phyloP scores from a whole-genome alignment of 1,140 invertebrate species.

The Heliconius eleuchia region DNA sequence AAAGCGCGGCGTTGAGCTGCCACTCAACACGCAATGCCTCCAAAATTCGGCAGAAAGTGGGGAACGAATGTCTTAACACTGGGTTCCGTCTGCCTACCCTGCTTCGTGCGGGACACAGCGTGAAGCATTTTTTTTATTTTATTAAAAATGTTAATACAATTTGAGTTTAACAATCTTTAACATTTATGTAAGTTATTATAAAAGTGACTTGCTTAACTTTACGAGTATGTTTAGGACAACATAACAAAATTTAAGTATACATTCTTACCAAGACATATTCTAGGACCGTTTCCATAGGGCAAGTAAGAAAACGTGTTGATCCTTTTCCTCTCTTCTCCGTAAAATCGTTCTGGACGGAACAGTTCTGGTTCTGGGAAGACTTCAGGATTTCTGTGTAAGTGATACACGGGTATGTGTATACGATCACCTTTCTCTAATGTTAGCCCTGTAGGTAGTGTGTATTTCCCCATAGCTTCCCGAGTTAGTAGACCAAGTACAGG shows the following conservation, averaged over 20 bases:
- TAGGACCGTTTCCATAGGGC: neutral
- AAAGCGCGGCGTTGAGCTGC: too few relatives aligned
- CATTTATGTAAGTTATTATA: neutral
- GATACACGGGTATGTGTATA: constrained; percentile 50
- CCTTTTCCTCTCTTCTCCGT: constrained; percentile 49
- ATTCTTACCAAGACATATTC: neutral
- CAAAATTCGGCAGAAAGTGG: too few relatives aligned
- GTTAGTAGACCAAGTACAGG: constrained; percentile 40
- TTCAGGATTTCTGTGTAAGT: constrained; percentile 48
- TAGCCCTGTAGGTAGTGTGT: constrained; percentile 41
- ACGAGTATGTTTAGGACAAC: neutral
- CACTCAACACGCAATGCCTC: too few relatives aligned
- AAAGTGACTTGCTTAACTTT: neutral
- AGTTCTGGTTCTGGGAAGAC: constrained; percentile 64
- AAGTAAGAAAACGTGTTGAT: constrained; percentile 53
- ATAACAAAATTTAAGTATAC: neutral
- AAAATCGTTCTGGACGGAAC: constrained; percentile 74
- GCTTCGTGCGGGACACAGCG: too few relatives aligned
- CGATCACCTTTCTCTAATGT: constrained; percentile 44
- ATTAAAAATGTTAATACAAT: neutral
- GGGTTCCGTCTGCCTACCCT: too few relatives aligned
- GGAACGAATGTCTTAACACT: too few relatives aligned
- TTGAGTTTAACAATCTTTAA: neutral
- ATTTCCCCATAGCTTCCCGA: constrained; percentile 39
- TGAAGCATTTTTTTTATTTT: neutral